Evolutionary conservation across 2,113 vertebrate species (phyloP).

Genomic region (Daphoenositta chrysoptera): DNA sequence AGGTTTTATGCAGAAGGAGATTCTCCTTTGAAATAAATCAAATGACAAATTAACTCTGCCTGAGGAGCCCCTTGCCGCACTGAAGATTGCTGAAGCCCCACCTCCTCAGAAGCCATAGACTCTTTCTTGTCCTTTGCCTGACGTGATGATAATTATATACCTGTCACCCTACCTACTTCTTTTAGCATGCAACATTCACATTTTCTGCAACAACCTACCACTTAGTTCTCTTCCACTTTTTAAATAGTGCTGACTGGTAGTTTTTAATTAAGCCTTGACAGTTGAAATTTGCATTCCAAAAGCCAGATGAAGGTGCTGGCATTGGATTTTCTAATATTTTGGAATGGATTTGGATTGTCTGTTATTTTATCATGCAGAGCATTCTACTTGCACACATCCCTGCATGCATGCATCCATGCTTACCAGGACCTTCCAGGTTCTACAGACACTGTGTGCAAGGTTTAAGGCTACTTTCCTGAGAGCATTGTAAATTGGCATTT

Average conservation of each 20-base stretch:
- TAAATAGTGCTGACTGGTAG: constrained; percentile 75
- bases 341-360: constrained; percentile 13
- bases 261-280: constrained; percentile 80
- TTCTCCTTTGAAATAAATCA: constrained; percentile 41
- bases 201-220: constrained; percentile 69
- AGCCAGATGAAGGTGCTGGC: constrained; percentile 58
- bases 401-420: not conserved
- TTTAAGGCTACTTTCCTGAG: not conserved
- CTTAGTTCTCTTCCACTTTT: constrained; percentile 75
- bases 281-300: constrained; percentile 80
- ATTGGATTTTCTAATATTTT: constrained; percentile 52
- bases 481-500: constrained; percentile 9
- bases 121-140: constrained; percentile 65
- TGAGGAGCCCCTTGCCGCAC: constrained; percentile 28
- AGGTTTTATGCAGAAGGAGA: not conserved
- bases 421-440: not conserved
- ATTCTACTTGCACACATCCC: not conserved
- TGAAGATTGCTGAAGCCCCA: constrained; percentile 44
- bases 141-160: constrained; percentile 73
- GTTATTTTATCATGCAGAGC: not conserved
- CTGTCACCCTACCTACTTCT: constrained; percentile 72
- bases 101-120: constrained; percentile 23
- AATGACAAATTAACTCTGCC: constrained; percentile 51
- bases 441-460: not conserved
- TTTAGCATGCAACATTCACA: constrained; percentile 63